Evolutionary conservation across 2,113 vertebrate species (phyloP).

Genomic region (Rhinopomastus cyanomelas): DNA sequence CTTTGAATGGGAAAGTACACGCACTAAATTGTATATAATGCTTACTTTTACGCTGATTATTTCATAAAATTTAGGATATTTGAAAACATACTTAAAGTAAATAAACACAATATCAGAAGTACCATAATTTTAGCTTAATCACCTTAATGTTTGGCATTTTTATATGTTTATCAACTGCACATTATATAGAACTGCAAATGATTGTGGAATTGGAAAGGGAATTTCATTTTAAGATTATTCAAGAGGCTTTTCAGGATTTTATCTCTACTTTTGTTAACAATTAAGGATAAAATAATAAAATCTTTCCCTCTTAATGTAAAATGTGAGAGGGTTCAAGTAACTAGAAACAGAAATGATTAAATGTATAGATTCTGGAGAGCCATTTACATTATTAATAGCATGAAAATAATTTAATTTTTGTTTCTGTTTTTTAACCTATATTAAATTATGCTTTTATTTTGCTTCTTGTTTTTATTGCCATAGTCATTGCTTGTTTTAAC

Average conservation of each 20-base stretch:
- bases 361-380: not conserved
- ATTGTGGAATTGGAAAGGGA: not conserved
- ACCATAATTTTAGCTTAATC: not conserved
- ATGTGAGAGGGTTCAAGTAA: not conserved
- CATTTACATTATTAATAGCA: not conserved
- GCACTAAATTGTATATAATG: not conserved
- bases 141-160: not conserved
- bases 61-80: not conserved
- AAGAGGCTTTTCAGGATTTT: not conserved
- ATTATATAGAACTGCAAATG: not conserved
- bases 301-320: not conserved
- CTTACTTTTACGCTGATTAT: not conserved
- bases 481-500: not conserved
- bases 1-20: slow-evolving; percentile 67
- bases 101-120: not conserved
- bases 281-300: not conserved
- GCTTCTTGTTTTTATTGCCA: not conserved
- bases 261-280: not conserved
- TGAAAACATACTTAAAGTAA: not conserved
- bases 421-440: no score
- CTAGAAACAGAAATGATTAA: not conserved
- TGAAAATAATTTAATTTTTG: not conserved
- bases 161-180: not conserved
- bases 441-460: not conserved
- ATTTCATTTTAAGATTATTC: not conserved